phyloP scores from a whole-genome alignment of 2,113 vertebrate species.

The Malurus elegans region DNA sequence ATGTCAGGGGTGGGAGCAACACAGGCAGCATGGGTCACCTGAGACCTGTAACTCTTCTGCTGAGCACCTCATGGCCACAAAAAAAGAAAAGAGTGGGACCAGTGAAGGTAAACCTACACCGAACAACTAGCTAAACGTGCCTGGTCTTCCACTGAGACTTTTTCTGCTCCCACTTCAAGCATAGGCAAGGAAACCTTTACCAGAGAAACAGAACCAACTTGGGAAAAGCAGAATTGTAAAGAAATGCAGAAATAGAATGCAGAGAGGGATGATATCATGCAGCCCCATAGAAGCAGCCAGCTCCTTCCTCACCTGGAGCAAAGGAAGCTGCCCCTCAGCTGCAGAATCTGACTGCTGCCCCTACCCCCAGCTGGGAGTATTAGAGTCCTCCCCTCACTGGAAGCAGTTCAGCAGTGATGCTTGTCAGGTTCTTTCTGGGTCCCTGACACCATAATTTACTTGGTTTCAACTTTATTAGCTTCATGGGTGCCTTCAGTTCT shows the following conservation, averaged over 20 bases:
- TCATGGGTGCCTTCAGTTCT: neutral
- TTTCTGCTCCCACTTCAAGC: neutral
- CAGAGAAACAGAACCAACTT: neutral
- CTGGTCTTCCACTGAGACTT: neutral
- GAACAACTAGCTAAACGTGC: neutral
- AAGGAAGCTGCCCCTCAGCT: neutral
- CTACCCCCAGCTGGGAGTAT: neutral
- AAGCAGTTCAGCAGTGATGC: neutral
- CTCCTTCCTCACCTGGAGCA: neutral
- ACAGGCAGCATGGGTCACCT: neutral
- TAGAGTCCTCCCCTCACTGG: neutral
- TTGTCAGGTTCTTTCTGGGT: neutral
- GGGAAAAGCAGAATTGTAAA: neutral
- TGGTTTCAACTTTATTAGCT: neutral
- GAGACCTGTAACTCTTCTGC: neutral
- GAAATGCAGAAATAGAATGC: neutral
- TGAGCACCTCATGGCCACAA: neutral
- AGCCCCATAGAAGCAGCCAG: neutral
- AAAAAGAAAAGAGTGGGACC: neutral
- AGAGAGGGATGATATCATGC: neutral
- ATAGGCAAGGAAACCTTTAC: neutral
- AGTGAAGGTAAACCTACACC: neutral
- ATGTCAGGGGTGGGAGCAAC: rapidly evolving
- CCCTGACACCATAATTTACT: neutral
- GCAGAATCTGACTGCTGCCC: neutral